Evolutionary conservation across 2,797 vertebrate genomes (phyloP), one percentile per base, ranked within the genome.

Genomic region (Loriculus beryllinus): DNA sequence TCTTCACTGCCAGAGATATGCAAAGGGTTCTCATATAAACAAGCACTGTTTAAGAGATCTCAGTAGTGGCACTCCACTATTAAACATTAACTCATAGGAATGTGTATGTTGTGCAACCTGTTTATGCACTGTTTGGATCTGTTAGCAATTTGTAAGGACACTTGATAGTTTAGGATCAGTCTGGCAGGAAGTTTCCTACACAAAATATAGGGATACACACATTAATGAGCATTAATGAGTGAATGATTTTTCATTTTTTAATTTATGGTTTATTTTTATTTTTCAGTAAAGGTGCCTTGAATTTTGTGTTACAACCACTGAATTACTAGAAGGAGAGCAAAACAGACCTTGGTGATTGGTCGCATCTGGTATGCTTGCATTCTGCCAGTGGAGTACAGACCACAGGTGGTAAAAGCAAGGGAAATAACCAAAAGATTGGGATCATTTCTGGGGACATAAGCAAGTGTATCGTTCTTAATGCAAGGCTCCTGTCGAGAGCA

Each of bases 81-180:
- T 96, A 96, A 96, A 95, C 49, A 96, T 96, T 96, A 96, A 96
- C 93, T 94, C 62, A 62, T 43, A 67, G 85, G 88, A 89, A 95
- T 56, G 82, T 48, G 37, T 57, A n/a, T 37, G n/a, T 93, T 93
- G 85, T 92, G 89, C 86, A 95, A 94, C 22, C n/a, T 72, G 85
- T 86, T 45, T 28, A 51, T 3, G 0, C 18, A 23, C 37, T 68
- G 3, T 85, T 78, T 71, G 52, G 10, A 48, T 49, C 69, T 49
- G 52, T n/a, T 71, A 43, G 59, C 33, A 31, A 48, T 56, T 59
- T 86, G 54, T 71, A 89, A 71, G 39, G 59, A 40, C 2, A 1
- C 19, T 74, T 0, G 6, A 20, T 62, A 83, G 64, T 62, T 62
- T 35, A 59, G 49, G 25, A 85, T 10, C 45, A 10, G 26, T 76